Evolutionary conservation across 2,888 invertebrate species (phyloP), one percentile per base, ranked within the genome.

Genomic region (Tigriopus californicus): DNA sequence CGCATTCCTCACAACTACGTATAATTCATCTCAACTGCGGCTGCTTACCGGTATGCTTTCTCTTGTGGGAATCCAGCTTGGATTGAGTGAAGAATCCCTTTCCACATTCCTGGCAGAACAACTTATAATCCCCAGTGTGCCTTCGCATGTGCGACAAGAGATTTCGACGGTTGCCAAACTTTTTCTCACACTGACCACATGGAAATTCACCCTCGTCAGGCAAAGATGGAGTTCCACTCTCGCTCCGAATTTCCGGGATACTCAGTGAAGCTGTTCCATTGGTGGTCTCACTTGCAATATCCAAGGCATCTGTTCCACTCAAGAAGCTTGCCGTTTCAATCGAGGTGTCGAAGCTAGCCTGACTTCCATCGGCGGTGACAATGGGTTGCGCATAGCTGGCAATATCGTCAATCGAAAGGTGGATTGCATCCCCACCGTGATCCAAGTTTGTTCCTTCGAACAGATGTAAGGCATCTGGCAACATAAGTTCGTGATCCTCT

Each of bases 11-110:
- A 5, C 5, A 22, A 13, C 13, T 11, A 20, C 52, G 11, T 15
- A n/a, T 48, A 48, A 11, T 15, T 15, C n/a, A 11, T 8, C 15
- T 11, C 10, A 20, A 10, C n/a, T 48, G 48, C 20, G 20, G 20
- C 11, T 48, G 20, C n/a, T 20, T 52, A 59, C 59, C 59, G 13
- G 59, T 59, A 41, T 59, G 59, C 20, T 59, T 59, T 22, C 49
- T 18, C 25, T 49, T 49, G 25, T 59, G 59, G 2, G 59, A 59
- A 15, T 59, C 59, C 41, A 59, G 25, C 53, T 59, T 59, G 13
- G 59, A 59, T 24, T 59, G 48, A 15, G 59, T 59, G 59, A 59
- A 59, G 41, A 59, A 59, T 13, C 59, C 59, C 41, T 59, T 59
- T 10, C 59, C 46, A 24, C 59, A 59, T n/a, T 59, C 33, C n/a